Evolutionary conservation across 2,113 vertebrate species (phyloP), one percentile per base, ranked within the genome.

Genomic region (Panthera uncia): DNA sequence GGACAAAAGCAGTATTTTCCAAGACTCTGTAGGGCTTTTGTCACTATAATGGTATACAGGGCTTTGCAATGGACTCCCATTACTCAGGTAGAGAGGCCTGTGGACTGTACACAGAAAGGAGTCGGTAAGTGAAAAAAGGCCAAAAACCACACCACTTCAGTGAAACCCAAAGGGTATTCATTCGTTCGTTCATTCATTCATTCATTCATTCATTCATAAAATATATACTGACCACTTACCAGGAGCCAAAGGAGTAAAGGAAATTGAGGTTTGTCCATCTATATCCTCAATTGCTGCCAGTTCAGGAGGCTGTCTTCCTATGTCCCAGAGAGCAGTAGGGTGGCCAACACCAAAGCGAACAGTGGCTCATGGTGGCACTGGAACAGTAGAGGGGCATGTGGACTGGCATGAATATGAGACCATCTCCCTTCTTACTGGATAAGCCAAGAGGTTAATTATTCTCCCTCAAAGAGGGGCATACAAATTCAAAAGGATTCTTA

Each of bases 241-340:
- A 65, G 23, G 41, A 50, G 7, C 57, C 50, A 61, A 48, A 45
- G n/a, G 25, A 74, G n/a, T 55, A 89, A 66, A 85, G 68, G 0
- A 71, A 65, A 92, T 3, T 50, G 57, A 84, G 31, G 5, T 89
- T 57, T 71, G 8, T 33, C 15, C 11, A 2, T 48, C 36, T 92
- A 74, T 8, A 41, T 50, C 27, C 41, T 89, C 78, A 15, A 3
- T 3, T 73, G n/a, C 31, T 71, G 29, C 11, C 23, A 27, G 4
- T 33, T 50, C 2, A 57, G 6, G 9, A 18, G 45, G 0, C 2
- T 33, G 3, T 3, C 31, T 76, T 23, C 14, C 29, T 78, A 4
- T 80, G 48, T 61, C 4, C 14, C 19, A 0, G 0, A 50, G 50
- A 3, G 4, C 13, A n/a, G 18, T 15, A 4, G 4, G 1, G 23